Percentiles rank a stretch among this genome's conserved stretches.
These are phyloP conservation scores for Poeciliopsis turrubarensis DNA, from an alignment of 2,113 vertebrate genomes.

Conservation along the genomic window DNA sequence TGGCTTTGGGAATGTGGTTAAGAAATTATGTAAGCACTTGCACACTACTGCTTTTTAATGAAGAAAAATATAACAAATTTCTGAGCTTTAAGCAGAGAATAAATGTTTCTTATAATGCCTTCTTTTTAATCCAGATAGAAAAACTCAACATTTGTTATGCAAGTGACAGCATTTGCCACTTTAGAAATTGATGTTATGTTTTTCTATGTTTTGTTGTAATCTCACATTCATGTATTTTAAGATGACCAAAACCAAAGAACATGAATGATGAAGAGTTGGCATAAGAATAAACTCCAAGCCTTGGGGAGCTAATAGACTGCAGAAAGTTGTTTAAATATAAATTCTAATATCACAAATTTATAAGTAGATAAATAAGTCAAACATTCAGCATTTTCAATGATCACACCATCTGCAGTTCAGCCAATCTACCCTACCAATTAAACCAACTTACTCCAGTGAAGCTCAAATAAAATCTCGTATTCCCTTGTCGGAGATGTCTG, in stretches of 20 bases:
- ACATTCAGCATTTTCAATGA: constrained; percentile 63
- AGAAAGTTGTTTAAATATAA: constrained; percentile 13
- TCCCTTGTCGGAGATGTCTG: constrained; percentile 47
- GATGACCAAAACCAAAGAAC: constrained; percentile 4
- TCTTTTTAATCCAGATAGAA: not conserved
- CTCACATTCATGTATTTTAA: not conserved
- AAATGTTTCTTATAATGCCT: too few species aligned
- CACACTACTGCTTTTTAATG: too few species aligned
- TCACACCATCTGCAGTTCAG: constrained; percentile 40
- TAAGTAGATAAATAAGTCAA: constrained; percentile 26
- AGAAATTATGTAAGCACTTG: too few species aligned
- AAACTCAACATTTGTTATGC: not conserved
- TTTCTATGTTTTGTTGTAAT: too few species aligned
- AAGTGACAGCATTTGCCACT: not conserved
- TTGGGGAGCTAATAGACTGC: not conserved
- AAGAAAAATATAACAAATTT: too few species aligned
- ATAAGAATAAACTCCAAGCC: not conserved
- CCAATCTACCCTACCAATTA: constrained; percentile 67
- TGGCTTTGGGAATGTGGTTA: not conserved
- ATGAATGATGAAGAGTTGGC: constrained; percentile 30
- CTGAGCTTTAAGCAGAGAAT: too few species aligned
- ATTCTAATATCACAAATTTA: constrained; percentile 9
- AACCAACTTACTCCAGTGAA: constrained; percentile 61
- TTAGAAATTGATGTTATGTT: too few species aligned
- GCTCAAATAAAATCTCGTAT: constrained; percentile 64